Evolutionary conservation across 35 echinoderm and acorn worm genomes (phyloP).

Genomic region (Lytechinus pictus): DNA sequence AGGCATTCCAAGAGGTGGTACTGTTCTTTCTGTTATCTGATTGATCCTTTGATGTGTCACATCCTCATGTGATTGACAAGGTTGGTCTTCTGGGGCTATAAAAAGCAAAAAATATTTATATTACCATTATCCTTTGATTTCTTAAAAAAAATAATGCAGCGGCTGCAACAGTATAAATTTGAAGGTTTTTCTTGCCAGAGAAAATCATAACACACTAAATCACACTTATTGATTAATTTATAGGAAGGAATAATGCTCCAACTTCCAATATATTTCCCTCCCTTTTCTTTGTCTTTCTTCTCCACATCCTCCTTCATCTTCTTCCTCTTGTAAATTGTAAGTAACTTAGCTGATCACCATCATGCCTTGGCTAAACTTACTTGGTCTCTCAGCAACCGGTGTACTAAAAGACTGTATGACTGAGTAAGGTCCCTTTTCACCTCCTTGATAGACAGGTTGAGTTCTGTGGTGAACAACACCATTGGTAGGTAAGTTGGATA

Average conservation of each 20-base stretch:
- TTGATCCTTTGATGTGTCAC: slow-evolving; percentile 30
- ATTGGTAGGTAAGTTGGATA: slow-evolving; percentile 16
- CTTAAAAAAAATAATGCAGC: too few relatives aligned
- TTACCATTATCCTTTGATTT: neutral
- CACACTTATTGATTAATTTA: too few relatives aligned
- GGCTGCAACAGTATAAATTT: too few relatives aligned
- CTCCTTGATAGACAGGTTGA: neutral
- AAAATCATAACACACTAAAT: too few relatives aligned
- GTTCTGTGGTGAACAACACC: neutral
- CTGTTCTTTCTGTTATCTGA: slow-evolving; percentile 14
- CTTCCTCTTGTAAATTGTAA: too few relatives aligned
- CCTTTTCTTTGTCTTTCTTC: too few relatives aligned
- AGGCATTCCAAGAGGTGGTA: slow-evolving; percentile 25
- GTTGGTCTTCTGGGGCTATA: slow-evolving; percentile 16
- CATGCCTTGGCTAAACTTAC: neutral
- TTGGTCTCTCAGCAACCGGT: slow-evolving; percentile 14
- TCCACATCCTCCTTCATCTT: too few relatives aligned
- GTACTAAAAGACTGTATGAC: slow-evolving; percentile 3
- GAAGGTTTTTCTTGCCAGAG: too few relatives aligned
- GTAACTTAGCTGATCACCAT: neutral
- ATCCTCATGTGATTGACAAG: slow-evolving; percentile 37
- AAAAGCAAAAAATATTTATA: neutral
- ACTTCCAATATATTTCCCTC: too few relatives aligned
- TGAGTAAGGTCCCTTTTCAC: neutral
- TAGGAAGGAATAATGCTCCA: too few relatives aligned